These are phyloP conservation scores for Chaetops frenatus DNA, from an alignment of 2,113 vertebrate species.

Conservation along the genomic window DNA sequence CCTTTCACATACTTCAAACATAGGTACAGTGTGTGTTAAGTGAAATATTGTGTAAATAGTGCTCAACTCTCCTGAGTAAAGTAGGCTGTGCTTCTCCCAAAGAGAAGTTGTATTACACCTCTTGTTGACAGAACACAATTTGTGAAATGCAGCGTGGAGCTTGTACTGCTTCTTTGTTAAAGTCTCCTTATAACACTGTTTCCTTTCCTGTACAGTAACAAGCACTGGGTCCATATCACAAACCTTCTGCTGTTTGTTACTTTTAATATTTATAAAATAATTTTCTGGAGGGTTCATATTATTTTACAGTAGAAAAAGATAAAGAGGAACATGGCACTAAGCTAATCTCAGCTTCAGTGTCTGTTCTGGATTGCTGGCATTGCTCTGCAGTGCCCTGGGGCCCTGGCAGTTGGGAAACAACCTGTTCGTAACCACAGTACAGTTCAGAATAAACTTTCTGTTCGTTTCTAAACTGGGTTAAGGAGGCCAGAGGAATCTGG, in stretches of 20 bases:
- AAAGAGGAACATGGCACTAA: background rate
- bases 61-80: background rate
- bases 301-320: background rate
- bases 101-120: background rate
- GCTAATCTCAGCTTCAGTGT: constrained; percentile 14
- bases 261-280: background rate
- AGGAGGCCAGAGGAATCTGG: background rate
- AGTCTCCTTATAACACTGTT: background rate
- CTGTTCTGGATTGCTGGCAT: background rate
- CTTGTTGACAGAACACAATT: background rate
- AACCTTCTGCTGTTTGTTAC: background rate
- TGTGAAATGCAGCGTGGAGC: background rate
- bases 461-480: background rate
- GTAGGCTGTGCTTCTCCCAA: background rate
- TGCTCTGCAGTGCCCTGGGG: background rate
- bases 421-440: background rate
- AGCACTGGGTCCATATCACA: background rate
- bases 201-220: background rate
- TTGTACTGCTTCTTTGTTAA: background rate
- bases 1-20: background rate
- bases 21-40: background rate
- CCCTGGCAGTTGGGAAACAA: background rate
- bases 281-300: background rate
- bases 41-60: background rate
- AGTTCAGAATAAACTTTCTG: background rate